phyloP scores from a whole-genome alignment of 2,797 vertebrate genomes.

The Crax fasciolata region DNA sequence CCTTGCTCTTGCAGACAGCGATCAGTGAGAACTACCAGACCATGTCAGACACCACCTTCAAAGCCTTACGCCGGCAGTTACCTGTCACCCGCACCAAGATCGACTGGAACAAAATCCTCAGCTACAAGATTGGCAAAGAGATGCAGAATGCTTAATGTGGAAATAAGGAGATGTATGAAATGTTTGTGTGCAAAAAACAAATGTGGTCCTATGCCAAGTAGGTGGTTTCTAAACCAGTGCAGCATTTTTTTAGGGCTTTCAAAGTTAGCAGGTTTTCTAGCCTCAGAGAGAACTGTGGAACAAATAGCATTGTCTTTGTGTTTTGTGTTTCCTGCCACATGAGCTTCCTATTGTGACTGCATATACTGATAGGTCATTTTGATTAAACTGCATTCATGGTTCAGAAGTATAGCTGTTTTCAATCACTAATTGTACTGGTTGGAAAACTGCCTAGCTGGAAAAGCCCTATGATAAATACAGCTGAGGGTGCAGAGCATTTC shows the following conservation, averaged over 20 bases:
- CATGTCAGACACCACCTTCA: conserved; percentile 99
- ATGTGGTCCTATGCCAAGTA: conserved; percentile 80
- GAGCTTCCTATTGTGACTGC: conserved; percentile 74
- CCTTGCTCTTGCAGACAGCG: conserved; percentile 86
- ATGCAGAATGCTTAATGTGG: conserved; percentile 92
- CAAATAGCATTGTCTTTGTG: conserved; percentile 78
- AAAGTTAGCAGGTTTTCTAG: conserved; percentile 83
- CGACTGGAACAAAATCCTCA: conserved; percentile 99
- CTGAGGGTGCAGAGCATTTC: conserved; percentile 40
- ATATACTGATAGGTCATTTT: conserved; percentile 67
- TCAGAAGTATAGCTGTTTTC: conserved; percentile 31
- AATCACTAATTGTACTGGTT: conserved; percentile 54
- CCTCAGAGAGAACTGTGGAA: conserved; percentile 78
- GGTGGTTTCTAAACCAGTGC: conserved; percentile 82
- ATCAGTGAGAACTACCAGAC: conserved; percentile 98
- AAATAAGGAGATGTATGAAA: conserved; percentile 39
- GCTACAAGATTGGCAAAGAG: conserved; percentile 98
- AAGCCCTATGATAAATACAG: conserved; percentile 53
- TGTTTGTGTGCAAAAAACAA: conserved; percentile 61
- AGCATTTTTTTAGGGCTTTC: conserved; percentile 84
- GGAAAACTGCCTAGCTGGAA: conserved; percentile 79
- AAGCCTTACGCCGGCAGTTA: conserved; percentile 95
- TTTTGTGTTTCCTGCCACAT: conserved; percentile 77
- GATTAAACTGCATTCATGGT: conserved; percentile 60
- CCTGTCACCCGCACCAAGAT: conserved; percentile 97